Evolutionary conservation across 1,140 invertebrate genomes (phyloP), one percentile per base, ranked within the genome.

Genomic region (Nebria ingens): DNA sequence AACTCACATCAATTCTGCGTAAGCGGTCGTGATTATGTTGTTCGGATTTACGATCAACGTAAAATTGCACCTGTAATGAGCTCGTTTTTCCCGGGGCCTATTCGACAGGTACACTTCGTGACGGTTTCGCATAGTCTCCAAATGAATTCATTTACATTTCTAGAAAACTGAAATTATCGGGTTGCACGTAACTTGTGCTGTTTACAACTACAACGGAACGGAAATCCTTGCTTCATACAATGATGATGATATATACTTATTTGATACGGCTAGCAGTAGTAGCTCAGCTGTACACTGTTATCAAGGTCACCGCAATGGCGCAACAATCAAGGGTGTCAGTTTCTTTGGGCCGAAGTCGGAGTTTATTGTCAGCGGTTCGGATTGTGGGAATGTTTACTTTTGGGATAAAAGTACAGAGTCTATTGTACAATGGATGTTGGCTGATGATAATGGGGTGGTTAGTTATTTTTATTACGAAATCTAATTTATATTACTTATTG

Each of bases 361-460:
- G 71, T 97, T 84, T 71, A 76, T 97, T 15, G 78, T 95, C 29
- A 96, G 92, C 56, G 94, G 94, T 1, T 96, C 92, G 19, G 94
- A 98, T 70, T 97, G 93, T 75, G 87, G 90, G n/a, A 82, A 96
- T 72, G 84, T 98, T 15, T 97, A 87, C 68, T 83, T 97, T 34
- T 98, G 94, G 93, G 91, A 97, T 59, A 91, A 88, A 68, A 78
- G 90, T 58, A 86, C 84, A 0, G 89, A 93, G 72, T 77, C 87
- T 6, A 88, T 97, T 58, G 87, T 96, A 17, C 91, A 92, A 66
- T 93, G 82, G 74, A 81, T 93, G 74, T 72, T 81, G 60, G 93
- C 85, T 11, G 93, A 97, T 75, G 79, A 84, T 59, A 81, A 82
- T 61, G 92, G 93, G 58, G 85, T 93, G 67, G 93, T 95, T 74